Percentiles rank a stretch among this genome's conserved stretches.
phyloP scores from a whole-genome alignment of 2,888 invertebrate species.

The Oconnorella tubifera region DNA sequence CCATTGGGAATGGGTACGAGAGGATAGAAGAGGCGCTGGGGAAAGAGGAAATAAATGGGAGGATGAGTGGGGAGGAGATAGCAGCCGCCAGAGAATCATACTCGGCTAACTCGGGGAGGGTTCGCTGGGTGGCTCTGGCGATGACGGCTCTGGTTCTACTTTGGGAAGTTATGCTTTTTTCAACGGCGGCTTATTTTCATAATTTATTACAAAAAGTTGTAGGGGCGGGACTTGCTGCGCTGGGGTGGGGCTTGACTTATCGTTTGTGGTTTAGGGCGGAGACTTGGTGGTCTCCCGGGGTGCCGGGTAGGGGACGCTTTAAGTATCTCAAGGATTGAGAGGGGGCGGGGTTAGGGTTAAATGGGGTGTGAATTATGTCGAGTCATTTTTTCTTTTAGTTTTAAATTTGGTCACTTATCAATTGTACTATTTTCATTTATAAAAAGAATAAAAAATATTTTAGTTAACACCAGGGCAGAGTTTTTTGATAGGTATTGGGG shows the following conservation, averaged over 20 bases:
- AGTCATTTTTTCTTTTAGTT: too few species aligned
- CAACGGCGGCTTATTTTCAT: slow-evolving; percentile 91
- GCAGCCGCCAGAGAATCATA: slow-evolving; percentile 60
- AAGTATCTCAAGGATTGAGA: slow-evolving; percentile 16
- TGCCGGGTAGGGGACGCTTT: slow-evolving; percentile 46
- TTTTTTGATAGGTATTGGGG: too few species aligned
- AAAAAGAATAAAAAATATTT: too few species aligned
- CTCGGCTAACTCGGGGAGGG: slow-evolving; percentile 74
- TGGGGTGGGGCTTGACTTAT: slow-evolving; percentile 88
- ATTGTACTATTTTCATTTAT: too few species aligned
- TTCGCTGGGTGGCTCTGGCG: slow-evolving; percentile 72
- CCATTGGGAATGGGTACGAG: slow-evolving; percentile 75
- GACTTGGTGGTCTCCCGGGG: slow-evolving; percentile 41
- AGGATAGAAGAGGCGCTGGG: slow-evolving; percentile 9
- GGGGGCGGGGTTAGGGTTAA: too few species aligned
- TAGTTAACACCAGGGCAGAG: too few species aligned
- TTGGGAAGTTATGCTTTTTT: slow-evolving; percentile 93
- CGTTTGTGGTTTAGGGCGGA: slow-evolving; percentile 57
- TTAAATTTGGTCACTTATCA: too few species aligned
- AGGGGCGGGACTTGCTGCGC: slow-evolving; percentile 79
- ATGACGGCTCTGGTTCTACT: slow-evolving; percentile 76
- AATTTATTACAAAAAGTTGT: slow-evolving; percentile 91
- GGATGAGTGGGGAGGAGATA: slow-evolving; percentile 69
- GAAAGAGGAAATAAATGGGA: slow-evolving; percentile 58
- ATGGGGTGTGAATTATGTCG: too few species aligned